Evolutionary conservation across 2,888 invertebrate species (phyloP).

Genomic region (Caenorhabditis angaria): DNA sequence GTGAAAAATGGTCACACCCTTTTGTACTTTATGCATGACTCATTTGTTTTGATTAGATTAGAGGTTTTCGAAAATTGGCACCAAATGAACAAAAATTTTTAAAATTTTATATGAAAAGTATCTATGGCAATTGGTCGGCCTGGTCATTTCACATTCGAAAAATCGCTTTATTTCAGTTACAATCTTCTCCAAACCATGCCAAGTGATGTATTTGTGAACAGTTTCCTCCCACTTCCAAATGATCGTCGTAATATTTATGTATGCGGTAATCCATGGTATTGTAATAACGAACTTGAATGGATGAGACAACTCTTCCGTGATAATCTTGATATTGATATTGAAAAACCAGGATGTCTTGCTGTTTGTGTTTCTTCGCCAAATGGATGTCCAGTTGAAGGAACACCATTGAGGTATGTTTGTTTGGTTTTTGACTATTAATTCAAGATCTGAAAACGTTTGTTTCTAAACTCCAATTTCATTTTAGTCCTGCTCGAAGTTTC

Average conservation of each 20-base stretch:
- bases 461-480: no score
- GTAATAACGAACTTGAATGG: constrained; percentile 70
- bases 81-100: no score
- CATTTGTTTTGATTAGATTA: no score
- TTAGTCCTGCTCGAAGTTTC: no score
- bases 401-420: constrained; percentile 55
- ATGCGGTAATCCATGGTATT: constrained; percentile 72
- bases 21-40: constrained; percentile 8
- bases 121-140: no score
- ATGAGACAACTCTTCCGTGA: constrained; percentile 70
- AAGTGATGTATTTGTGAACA: constrained; percentile 61
- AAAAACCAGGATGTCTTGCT: constrained; percentile 66
- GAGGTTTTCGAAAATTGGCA: no score
- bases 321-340: constrained; percentile 69
- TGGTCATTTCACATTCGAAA: background rate
- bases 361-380: constrained; percentile 63
- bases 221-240: constrained; percentile 66
- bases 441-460: no score
- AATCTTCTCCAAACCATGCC: constrained; percentile 71
- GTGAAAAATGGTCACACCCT: constrained; percentile 8
- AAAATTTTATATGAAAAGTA: no score
- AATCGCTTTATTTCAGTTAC: constrained; percentile 55
- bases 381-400: constrained; percentile 68
- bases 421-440: constrained; percentile 5
- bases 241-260: constrained; percentile 71